Evolutionary conservation across 2,113 vertebrate species (phyloP).

Genomic region (Carettochelys insculpta): DNA sequence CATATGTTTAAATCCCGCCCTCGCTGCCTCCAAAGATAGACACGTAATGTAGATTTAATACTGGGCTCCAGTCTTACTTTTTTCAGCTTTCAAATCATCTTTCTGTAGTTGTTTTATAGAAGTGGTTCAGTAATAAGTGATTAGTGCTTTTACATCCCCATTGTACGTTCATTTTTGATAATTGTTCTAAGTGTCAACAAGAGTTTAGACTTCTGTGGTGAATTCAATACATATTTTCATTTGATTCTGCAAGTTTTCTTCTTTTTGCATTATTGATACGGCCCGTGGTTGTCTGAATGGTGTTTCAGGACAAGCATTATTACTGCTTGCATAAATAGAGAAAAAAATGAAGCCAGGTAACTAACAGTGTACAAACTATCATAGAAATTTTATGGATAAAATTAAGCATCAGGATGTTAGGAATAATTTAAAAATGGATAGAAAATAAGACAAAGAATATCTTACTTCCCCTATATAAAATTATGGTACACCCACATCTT

Average conservation of each 20-base stretch:
- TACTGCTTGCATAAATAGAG: neutral
- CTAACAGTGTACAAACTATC: neutral
- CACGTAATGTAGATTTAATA: neutral
- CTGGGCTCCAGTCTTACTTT: neutral
- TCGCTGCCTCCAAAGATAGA: neutral
- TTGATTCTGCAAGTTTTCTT: fast-evolving
- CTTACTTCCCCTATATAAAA: too few relatives aligned
- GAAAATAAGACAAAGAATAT: too few relatives aligned
- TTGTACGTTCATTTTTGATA: neutral
- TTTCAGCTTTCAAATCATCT: neutral
- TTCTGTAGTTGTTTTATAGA: neutral
- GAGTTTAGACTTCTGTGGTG: neutral
- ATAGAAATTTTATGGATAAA: neutral
- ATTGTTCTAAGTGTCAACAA: neutral
- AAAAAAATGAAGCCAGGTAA: neutral
- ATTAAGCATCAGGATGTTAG: too few relatives aligned
- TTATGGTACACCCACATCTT: too few relatives aligned
- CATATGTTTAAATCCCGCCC: neutral
- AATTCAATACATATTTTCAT: neutral
- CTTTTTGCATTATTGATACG: neutral
- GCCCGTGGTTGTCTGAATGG: neutral
- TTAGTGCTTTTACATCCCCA: neutral
- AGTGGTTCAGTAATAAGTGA: neutral
- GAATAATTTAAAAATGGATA: too few relatives aligned
- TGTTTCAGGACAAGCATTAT: neutral